These are phyloP conservation scores for Rhopalosiphum maidis DNA, from an alignment of 1,140 invertebrate genomes.

Conservation along the genomic window DNA sequence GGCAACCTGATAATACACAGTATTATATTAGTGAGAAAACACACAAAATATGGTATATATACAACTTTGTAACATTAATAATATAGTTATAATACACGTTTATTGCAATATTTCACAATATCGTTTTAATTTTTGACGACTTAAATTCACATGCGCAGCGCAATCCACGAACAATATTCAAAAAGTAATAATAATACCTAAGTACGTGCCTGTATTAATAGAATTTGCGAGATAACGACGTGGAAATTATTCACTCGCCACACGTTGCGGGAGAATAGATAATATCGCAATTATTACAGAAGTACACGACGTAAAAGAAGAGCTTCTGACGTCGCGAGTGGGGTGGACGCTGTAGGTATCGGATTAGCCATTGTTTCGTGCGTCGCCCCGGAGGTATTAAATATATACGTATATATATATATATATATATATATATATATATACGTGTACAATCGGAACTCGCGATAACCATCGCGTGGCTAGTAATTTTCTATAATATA, in stretches of 20 bases:
- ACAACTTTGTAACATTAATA: not conserved
- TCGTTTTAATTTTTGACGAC: not conserved
- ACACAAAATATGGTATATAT: not conserved
- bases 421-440: not conserved
- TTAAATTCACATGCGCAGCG: not conserved
- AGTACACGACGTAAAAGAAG: not conserved
- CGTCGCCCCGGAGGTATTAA: not conserved
- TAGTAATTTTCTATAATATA: not conserved
- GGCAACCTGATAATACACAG: too few species aligned
- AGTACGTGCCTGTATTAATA: not conserved
- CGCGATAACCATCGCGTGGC: not conserved
- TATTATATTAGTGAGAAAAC: too few species aligned
- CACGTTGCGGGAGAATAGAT: not conserved
- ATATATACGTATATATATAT: not conserved
- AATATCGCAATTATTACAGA: not conserved
- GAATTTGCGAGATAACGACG: not conserved
- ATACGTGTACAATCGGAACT: not conserved
- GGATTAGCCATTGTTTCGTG: conserved; percentile 42
- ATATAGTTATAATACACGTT: not conserved
- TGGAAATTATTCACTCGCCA: conserved; percentile 35
- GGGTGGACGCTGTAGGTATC: not conserved
- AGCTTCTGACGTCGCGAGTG: not conserved
- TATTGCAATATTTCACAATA: not conserved
- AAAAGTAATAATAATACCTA: not conserved
- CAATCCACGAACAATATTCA: not conserved